Base-by-base conservation (phyloP, 2,797 vertebrate genomes). In the Amazona ochrocephala region DNA sequence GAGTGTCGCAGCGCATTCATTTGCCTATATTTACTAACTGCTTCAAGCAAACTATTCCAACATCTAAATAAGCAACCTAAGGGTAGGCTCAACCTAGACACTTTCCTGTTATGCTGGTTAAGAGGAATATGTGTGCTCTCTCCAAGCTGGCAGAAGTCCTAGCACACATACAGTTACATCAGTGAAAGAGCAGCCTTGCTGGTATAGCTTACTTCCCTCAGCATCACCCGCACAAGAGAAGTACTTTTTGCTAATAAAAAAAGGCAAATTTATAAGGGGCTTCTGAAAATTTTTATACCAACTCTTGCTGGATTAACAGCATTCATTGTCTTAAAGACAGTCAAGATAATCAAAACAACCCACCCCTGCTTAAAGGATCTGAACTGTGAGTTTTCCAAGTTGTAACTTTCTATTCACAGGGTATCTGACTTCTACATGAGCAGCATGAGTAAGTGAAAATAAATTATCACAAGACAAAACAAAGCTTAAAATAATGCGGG, bases 1-100 rank as follows among this genome's bases (percentile, higher is more conserved):
- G 0, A 87, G 53, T 9, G 0, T 27, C 41, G 2, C 3, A 70
- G 91, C 10, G 9, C 1, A 62, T 20, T 77, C 32, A 90, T 77
- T 71, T 64, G 62, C 79, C 74, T 20, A 0, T 21, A 74, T 50
- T 84, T 45, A 74, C 71, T 50, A 39, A 91, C 54, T 26, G 80
- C 93, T 94, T 53, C 75, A 24, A 94, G 83, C 56, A 80, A 93
- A 13, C 82, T 42, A 75, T 76, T 86, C 87, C 50, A 84, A 45
- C 77, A 74, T 6, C 90, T 93, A 94, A 95, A 96, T 61, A 94
- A 72, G 89, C 93, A 93, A 90, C 91, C 93, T 95, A 82, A 96
- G 94, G 91, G 87, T 75, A 96, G 67, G 85, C 90, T 93, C 90
- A 89, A 32, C 71, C 56, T 41, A 65, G 91, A 78, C 71, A 58